Percentiles rank a stretch among this genome's conserved stretches.
phyloP scores from a whole-genome alignment of 2,113 vertebrate genomes.

The Nothocercus nigrocapillus region DNA sequence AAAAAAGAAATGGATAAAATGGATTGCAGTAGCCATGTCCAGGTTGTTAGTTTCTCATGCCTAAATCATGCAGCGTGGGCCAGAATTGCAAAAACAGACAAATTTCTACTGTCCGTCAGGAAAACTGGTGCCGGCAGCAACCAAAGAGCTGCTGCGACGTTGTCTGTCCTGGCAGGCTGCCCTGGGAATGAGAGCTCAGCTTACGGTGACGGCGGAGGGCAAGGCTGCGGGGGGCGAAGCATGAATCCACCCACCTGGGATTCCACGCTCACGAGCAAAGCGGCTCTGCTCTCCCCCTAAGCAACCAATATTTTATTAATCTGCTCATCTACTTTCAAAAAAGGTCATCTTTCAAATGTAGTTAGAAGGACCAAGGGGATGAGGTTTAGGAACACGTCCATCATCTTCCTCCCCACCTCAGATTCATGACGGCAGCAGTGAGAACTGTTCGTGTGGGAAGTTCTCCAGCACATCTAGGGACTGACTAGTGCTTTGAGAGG shows the following conservation, averaged over 20 bases:
- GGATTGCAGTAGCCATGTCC: neutral
- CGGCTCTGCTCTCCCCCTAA: neutral
- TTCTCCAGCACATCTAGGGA: neutral
- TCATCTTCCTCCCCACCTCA: neutral
- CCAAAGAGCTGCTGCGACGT: neutral
- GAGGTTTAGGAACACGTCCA: neutral
- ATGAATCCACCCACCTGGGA: neutral
- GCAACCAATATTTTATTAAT: neutral
- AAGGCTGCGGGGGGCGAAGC: neutral
- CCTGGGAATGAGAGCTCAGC: neutral
- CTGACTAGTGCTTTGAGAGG: neutral
- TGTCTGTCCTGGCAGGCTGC: neutral
- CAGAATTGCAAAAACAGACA: neutral
- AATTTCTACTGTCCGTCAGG: neutral
- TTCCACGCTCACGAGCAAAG: slow-evolving; percentile 20
- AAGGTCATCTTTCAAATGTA: neutral
- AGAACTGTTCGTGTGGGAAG: neutral
- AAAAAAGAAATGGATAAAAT: neutral
- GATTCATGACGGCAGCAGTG: neutral
- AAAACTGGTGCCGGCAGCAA: neutral
- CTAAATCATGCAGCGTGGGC: neutral
- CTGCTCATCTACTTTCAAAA: neutral
- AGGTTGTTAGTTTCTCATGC: neutral
- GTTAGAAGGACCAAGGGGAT: neutral
- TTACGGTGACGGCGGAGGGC: neutral